A percentile compares a stretch with the other conserved stretches of the same genome.
Conservation (phyloP, 2,888 invertebrate genomes). For the Tetheella fluctuosa region DNA sequence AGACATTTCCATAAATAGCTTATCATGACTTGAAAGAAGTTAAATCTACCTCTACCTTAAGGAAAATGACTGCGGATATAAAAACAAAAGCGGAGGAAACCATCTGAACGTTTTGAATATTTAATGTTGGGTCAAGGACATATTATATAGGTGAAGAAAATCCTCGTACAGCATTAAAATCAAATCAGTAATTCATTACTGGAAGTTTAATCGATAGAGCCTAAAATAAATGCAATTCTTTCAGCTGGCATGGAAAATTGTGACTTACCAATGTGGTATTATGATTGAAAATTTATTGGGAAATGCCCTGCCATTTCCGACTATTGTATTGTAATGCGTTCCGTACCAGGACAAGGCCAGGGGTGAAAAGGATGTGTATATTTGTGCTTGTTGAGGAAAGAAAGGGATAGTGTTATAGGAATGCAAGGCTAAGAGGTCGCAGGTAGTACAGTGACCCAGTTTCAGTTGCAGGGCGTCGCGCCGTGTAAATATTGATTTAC, state of each 20-base stretch:
- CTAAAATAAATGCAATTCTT: conserved; percentile 55
- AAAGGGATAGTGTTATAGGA: conserved; percentile 55
- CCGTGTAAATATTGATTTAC: conserved; percentile 80
- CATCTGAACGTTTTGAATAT: conserved; percentile 20
- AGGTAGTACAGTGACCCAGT: conserved; percentile 79
- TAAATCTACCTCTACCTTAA: not conserved
- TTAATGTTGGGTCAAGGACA: conserved; percentile 57
- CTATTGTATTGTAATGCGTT: conserved; percentile 72
- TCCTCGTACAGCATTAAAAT: conserved; percentile 61
- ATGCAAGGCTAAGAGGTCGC: conserved; percentile 78
- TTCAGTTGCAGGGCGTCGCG: conserved; percentile 70
- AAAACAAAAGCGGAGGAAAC: conserved; percentile 10
- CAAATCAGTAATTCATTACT: conserved; percentile 61
- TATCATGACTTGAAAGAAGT: not conserved
- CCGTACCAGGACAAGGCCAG: conserved; percentile 69
- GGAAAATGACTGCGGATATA: conserved; percentile 6
- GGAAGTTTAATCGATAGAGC: conserved; percentile 63
- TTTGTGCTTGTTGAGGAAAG: conserved; percentile 33
- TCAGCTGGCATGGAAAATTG: conserved; percentile 33
- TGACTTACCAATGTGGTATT: conserved; percentile 39
- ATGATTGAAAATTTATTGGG: conserved; percentile 65
- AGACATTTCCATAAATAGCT: not conserved
- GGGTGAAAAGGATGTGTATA: conserved; percentile 52
- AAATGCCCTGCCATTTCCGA: conserved; percentile 63
- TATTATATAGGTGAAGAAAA: conserved; percentile 63